Evolutionary conservation across 2,888 invertebrate species (phyloP), one percentile per base, ranked within the genome.

Genomic region (Carcina quercana): DNA sequence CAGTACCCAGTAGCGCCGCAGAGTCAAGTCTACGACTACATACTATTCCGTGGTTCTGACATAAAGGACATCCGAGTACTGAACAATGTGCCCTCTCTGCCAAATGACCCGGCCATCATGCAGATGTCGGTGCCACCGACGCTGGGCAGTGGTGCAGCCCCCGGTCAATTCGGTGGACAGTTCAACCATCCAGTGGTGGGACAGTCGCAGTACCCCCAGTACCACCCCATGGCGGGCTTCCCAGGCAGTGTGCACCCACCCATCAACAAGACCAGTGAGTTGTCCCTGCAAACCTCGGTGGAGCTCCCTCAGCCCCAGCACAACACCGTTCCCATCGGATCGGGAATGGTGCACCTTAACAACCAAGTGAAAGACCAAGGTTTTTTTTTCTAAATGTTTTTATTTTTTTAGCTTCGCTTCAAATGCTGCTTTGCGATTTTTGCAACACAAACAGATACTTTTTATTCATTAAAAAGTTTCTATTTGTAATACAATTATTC

Each of bases 61-160:
- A 99, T 99, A 64, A 99, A 99, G 85, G 98, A 99, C 74, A 95
- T 99, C 61, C 90, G 97, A 71, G 97, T 99, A 30, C 93, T 98
- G 39, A 95, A 94, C 78, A 93, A 91, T 86, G 91, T 91, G 32
- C 89, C 91, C 45, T 90, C 93, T 31, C 86, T 95, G 62, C 94
- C 95, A 43, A 96, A 97, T 83, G 99, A 99, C 86, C 99, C 99
- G 37, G 99, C 99, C 40, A 99, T 99, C 78, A 96, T 99, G 85
- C 90, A 93, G 86, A 89, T 92, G 79, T 93, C 93, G 41, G 89
- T 92, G 58, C 91, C 91, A 22, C 91, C 92, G 25, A 87, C 90
- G 29, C 83, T 91, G 60, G 87, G 87, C 13, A 86, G 86, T 5
- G 84, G 86, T 51, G 86, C 68, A 55, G 89, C 87, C 59, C 87